A percentile compares a stretch with the other conserved stretches of the same genome.
Evolutionary conservation across 1,140 invertebrate species (phyloP).

Genomic region (Nebria ingens): DNA sequence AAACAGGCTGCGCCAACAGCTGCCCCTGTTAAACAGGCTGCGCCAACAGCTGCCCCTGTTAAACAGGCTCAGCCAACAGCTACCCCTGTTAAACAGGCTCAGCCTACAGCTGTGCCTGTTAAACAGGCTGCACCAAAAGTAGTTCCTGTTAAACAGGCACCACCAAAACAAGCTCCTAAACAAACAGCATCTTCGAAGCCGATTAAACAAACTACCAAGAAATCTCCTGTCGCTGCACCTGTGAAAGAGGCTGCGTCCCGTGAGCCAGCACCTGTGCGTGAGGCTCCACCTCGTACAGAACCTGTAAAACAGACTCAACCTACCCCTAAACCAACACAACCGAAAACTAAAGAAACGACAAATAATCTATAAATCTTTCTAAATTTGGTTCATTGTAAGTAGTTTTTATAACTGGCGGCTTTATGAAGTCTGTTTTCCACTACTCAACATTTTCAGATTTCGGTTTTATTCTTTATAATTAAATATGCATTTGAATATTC

Average conservation of each 20-base stretch:
- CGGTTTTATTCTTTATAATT: no score
- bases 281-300: neutral
- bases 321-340: no score
- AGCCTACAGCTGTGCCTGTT: neutral
- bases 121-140: neutral
- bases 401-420: no score
- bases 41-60: neutral
- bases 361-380: no score
- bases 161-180: constrained; percentile 3
- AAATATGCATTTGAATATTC: no score
- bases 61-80: neutral
- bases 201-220: neutral
- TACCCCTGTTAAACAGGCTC: constrained; percentile 3
- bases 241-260: neutral
- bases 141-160: constrained; percentile 1
- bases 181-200: no score
- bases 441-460: no score
- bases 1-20: constrained; percentile 15
- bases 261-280: neutral
- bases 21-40: constrained; percentile 18
- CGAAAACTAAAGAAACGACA: no score
- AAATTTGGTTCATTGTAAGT: no score
- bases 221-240: neutral
- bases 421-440: no score
- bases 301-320: neutral